A percentile compares a stretch with the other conserved stretches of the same genome.
Evolutionary conservation across 2,797 vertebrate genomes (phyloP).

Genomic region (Sebastes iracundus): DNA sequence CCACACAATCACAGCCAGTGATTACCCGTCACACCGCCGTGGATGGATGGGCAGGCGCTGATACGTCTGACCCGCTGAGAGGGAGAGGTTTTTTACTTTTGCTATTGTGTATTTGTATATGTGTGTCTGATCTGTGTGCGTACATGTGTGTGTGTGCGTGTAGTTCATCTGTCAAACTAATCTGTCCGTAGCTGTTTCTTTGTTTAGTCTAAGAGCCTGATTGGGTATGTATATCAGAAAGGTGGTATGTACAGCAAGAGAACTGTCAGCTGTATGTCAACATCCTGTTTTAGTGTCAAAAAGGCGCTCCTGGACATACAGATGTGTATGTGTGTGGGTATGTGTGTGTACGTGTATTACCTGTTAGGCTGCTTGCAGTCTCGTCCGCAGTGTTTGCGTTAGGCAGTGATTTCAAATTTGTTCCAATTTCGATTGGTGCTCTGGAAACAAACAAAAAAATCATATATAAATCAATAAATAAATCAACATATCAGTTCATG

Average conservation of each 20-base stretch:
- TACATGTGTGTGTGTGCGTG: constrained; percentile 6
- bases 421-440: constrained; percentile 46
- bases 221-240: constrained; percentile 20
- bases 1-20: constrained; percentile 79
- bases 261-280: constrained; percentile 9
- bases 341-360: constrained; percentile 40
- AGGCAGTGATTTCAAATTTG: constrained; percentile 9
- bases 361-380: constrained; percentile 38
- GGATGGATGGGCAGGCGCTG: constrained; percentile 73
- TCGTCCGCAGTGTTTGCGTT: constrained; percentile 25
- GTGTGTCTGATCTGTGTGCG: constrained; percentile 7
- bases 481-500: too few relatives aligned
- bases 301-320: background rate
- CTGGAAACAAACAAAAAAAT: constrained; percentile 44
- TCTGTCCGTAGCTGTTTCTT: constrained; percentile 23
- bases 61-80: constrained; percentile 63
- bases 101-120: constrained; percentile 32
- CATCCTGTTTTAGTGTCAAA: constrained; percentile 8
- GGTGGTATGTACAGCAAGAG: background rate
- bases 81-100: constrained; percentile 48
- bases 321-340: background rate
- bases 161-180: constrained; percentile 47
- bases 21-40: constrained; percentile 76
- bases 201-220: constrained; percentile 21
- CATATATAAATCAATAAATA: background rate